A percentile compares a stretch with the other conserved stretches of the same genome.
These are phyloP conservation scores for Eulimnadia texana DNA, from an alignment of 1,140 invertebrate genomes.

Conservation along the genomic window DNA sequence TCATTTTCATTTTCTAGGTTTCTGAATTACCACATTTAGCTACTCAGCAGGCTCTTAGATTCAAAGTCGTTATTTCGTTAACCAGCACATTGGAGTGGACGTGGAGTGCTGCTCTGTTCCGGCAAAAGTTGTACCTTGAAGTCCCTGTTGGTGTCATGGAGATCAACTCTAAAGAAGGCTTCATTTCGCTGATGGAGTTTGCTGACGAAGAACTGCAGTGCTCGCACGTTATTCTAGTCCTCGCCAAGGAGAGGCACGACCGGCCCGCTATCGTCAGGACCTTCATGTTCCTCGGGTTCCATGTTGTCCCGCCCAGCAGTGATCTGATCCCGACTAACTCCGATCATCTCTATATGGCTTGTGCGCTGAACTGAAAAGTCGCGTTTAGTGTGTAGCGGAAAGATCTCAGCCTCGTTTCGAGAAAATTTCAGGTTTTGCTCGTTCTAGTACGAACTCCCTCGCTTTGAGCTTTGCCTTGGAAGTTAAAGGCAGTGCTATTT, in stretches of 20 bases:
- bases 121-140: constrained; percentile 66
- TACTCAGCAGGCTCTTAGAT: constrained; percentile 35
- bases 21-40: constrained; percentile 26
- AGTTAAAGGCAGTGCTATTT: no score
- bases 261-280: constrained; percentile 70
- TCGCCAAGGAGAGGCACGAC: constrained; percentile 68
- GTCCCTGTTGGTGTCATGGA: constrained; percentile 66
- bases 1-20: constrained; percentile 14
- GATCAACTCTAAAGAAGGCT: constrained; percentile 81
- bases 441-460: no score
- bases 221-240: constrained; percentile 60
- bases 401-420: no score
- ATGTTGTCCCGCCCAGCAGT: constrained; percentile 63
- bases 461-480: no score
- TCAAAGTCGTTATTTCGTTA: constrained; percentile 59
- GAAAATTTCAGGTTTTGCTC: no score
- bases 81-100: constrained; percentile 55
- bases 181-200: constrained; percentile 83
- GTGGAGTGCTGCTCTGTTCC: constrained; percentile 70
- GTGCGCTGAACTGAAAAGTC: constrained; percentile 55
- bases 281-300: constrained; percentile 94
- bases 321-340: constrained; percentile 45
- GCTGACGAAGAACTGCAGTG: constrained; percentile 84
- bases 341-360: constrained; percentile 62
- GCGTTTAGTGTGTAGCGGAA: no score